phyloP scores from a whole-genome alignment of 2,888 invertebrate genomes.

The Sphecodes monilicornis region DNA sequence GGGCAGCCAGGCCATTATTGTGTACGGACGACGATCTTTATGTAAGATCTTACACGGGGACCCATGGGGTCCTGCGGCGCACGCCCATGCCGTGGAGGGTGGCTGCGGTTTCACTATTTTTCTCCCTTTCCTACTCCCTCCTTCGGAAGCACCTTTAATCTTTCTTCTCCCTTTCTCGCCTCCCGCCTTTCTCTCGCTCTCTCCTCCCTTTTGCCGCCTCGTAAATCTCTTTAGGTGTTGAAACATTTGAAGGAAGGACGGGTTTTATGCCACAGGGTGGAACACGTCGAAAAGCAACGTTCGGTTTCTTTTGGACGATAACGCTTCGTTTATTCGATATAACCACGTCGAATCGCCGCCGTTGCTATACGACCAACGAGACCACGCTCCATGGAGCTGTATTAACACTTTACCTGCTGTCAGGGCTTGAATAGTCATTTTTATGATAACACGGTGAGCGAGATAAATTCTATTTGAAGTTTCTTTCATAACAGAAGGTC shows the following conservation, averaged over 20 bases:
- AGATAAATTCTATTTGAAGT: background rate
- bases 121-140: constrained; percentile 62
- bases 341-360: background rate
- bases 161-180: constrained; percentile 41
- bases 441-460: background rate
- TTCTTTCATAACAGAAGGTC: background rate
- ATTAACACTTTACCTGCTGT: background rate
- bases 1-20: constrained; percentile 77
- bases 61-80: constrained; percentile 77
- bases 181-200: constrained; percentile 16
- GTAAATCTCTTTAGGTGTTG: constrained; percentile 79
- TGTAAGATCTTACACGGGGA: constrained; percentile 81
- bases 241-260: constrained; percentile 65
- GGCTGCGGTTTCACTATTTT: constrained; percentile 79
- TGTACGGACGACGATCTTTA: constrained; percentile 80
- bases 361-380: background rate
- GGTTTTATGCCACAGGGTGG: constrained; percentile 42
- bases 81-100: constrained; percentile 81
- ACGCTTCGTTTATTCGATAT: constrained; percentile 33
- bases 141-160: constrained; percentile 50
- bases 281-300: constrained; percentile 26
- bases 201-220: constrained; percentile 67
- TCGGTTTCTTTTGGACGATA: background rate
- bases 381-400: background rate
- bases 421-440: background rate